Evolutionary conservation across 1,140 invertebrate species (phyloP).

Genomic region (Agrilus planipennis): DNA sequence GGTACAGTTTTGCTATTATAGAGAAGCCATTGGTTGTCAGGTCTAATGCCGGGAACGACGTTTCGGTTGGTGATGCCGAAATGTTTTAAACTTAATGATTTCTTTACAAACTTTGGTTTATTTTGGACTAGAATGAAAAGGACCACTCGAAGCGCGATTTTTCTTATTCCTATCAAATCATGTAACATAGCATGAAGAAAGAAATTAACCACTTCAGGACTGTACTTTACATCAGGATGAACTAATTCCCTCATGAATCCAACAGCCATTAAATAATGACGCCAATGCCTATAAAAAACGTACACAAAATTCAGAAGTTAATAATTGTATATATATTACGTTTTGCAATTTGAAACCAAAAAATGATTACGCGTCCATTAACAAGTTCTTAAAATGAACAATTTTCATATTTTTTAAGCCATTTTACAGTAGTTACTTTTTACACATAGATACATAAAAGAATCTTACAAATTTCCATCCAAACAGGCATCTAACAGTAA

Average conservation of each 20-base stretch:
- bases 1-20: conserved; percentile 51
- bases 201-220: conserved; percentile 49
- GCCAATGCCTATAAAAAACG: conserved; percentile 57
- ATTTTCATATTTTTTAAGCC: too few relatives aligned
- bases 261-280: conserved; percentile 61
- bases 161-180: conserved; percentile 64
- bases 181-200: conserved; percentile 57
- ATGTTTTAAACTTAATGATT: conserved; percentile 29
- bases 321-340: too few relatives aligned
- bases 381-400: too few relatives aligned
- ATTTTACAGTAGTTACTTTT: too few relatives aligned
- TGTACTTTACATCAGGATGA: conserved; percentile 55
- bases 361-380: too few relatives aligned
- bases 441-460: conserved; percentile 4
- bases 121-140: conserved; percentile 62
- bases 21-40: conserved; percentile 63
- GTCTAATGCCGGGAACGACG: conserved; percentile 39
- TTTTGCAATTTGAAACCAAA: too few relatives aligned
- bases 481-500: conserved; percentile 50
- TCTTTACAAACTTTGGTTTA: conserved; percentile 56
- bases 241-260: conserved; percentile 58
- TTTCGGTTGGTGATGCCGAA: conserved; percentile 17
- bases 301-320: too few relatives aligned
- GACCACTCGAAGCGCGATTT: conserved; percentile 51
- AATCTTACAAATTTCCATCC: conserved; percentile 56